These are phyloP conservation scores for Atlantisia rogersi DNA, from an alignment of 2,113 vertebrate genomes.

Conservation along the genomic window DNA sequence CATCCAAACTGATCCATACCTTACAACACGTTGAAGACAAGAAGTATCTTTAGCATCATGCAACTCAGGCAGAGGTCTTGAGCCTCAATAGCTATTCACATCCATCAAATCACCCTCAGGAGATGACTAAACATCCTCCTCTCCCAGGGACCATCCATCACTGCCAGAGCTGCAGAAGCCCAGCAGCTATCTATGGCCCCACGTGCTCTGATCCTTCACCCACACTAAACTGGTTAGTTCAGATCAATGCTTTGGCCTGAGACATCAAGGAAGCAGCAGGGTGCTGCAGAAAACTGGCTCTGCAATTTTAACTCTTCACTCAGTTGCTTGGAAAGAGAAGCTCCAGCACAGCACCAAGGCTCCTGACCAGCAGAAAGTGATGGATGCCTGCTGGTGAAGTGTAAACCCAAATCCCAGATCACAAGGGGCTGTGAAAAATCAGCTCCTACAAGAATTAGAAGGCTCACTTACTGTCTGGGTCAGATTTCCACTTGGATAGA, in stretches of 20 bases:
- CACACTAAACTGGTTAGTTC: neutral
- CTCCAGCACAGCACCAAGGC: neutral
- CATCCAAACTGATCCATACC: neutral
- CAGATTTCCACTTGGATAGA: neutral
- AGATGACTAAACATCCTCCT: neutral
- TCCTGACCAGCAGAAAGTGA: accelerated
- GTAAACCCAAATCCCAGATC: neutral
- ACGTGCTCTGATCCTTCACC: neutral
- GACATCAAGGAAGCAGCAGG: neutral
- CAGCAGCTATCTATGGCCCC: neutral
- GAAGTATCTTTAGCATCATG: neutral
- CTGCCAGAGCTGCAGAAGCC: neutral
- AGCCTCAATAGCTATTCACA: neutral
- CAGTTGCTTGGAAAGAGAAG: neutral
- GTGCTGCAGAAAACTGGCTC: neutral
- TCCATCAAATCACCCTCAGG: neutral
- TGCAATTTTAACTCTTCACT: neutral
- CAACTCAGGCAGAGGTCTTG: neutral
- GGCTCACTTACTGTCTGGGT: neutral
- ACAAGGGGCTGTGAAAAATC: neutral
- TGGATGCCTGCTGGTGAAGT: neutral
- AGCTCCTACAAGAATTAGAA: neutral
- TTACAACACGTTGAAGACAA: neutral
- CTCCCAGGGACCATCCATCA: neutral
- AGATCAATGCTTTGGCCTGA: neutral